Percentiles rank a stretch among this genome's conserved stretches.
Conservation (phyloP, 2,113 vertebrate genomes). For the Micronisus gabar region DNA sequence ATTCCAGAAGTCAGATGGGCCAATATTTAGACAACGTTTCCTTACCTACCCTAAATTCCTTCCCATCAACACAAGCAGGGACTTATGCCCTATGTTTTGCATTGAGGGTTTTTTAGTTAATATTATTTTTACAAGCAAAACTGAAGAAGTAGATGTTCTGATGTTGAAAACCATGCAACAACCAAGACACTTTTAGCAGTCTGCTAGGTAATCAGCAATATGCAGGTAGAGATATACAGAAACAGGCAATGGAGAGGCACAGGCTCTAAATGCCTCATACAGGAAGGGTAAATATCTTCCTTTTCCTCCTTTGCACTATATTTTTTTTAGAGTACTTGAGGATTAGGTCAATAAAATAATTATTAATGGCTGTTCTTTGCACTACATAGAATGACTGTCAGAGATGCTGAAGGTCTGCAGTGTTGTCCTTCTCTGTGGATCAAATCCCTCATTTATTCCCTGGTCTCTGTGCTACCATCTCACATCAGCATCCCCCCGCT, state of each 20-base stretch:
- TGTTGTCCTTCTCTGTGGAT: neutral
- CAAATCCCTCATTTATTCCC: neutral
- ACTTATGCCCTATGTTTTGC: neutral
- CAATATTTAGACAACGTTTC: neutral
- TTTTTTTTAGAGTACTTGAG: neutral
- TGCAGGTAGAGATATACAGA: neutral
- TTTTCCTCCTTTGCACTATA: neutral
- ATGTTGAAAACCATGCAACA: neutral
- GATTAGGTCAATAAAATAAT: neutral
- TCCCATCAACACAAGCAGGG: neutral
- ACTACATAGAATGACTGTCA: fast-evolving
- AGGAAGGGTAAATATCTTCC: neutral
- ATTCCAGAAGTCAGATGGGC: neutral
- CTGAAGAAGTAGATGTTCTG: neutral
- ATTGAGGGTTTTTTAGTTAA: neutral
- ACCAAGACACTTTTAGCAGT: neutral
- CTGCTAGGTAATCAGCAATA: neutral
- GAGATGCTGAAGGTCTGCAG: neutral
- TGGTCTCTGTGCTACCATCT: neutral
- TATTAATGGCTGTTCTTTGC: neutral
- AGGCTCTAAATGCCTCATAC: too few species aligned
- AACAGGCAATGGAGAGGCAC: neutral
- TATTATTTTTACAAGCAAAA: neutral
- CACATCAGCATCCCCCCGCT: neutral
- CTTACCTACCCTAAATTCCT: neutral